These are phyloP conservation scores for Aratinga solstitialis DNA, from an alignment of 2,797 vertebrate genomes.

Conservation along the genomic window DNA sequence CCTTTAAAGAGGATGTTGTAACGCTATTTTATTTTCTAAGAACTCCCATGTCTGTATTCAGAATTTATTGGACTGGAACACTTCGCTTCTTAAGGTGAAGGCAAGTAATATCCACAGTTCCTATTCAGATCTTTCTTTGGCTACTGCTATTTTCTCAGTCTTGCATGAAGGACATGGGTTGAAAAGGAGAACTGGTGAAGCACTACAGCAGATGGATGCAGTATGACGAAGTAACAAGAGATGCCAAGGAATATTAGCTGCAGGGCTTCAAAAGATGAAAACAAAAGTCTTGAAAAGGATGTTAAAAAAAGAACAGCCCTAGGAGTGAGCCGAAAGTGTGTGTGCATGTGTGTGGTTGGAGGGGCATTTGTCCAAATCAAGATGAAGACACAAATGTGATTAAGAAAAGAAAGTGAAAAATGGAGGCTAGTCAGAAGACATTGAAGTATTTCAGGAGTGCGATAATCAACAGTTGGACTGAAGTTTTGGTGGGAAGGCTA, in stretches of 20 bases:
- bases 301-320: not conserved
- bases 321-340: not conserved
- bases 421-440: not conserved
- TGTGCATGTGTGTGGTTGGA: not conserved
- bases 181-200: not conserved
- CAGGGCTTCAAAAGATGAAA: not conserved
- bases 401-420: not conserved
- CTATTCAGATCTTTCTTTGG: not conserved
- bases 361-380: not conserved
- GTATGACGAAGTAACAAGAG: not conserved
- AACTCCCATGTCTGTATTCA: not conserved
- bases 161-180: not conserved
- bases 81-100: not conserved
- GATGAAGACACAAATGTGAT: not conserved
- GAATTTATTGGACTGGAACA: not conserved
- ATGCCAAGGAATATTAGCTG: not conserved
- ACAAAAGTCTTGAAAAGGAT: not conserved
- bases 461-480: not conserved
- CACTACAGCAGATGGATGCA: not conserved
- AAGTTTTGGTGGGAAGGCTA: not conserved
- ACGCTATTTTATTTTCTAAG: not conserved
- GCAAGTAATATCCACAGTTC: not conserved
- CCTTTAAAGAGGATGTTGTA: not conserved
- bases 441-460: not conserved
- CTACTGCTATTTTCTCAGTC: not conserved